Evolutionary conservation across 2,888 invertebrate species (phyloP).

Genomic region (Drosophila prostipennis): DNA sequence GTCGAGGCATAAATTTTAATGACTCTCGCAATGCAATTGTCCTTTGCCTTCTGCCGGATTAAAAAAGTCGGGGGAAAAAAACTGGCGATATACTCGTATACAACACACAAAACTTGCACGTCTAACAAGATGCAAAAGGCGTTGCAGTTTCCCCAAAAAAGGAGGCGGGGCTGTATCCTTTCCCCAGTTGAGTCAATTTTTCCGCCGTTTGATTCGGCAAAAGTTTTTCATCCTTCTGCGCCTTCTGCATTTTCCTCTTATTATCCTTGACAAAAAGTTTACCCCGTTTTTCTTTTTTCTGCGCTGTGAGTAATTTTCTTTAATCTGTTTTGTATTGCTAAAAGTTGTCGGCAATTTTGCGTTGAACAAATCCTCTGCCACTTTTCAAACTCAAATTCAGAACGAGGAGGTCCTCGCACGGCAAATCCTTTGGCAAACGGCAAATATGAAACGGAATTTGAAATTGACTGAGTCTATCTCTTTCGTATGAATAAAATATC

Average conservation of each 20-base stretch:
- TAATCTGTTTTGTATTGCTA: slow-evolving; percentile 66
- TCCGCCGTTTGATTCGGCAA: slow-evolving; percentile 71
- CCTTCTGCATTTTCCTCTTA: slow-evolving; percentile 6
- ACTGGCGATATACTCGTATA: slow-evolving; percentile 25
- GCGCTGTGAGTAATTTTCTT: slow-evolving; percentile 39
- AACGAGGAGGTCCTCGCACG: slow-evolving; percentile 10
- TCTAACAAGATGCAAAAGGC: slow-evolving; percentile 34
- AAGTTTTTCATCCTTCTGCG: slow-evolving; percentile 69
- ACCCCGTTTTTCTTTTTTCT: slow-evolving; percentile 8
- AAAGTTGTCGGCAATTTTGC: slow-evolving; percentile 39
- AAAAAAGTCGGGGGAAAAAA: slow-evolving; percentile 49
- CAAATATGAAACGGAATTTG: slow-evolving; percentile 47
- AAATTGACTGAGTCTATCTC: slow-evolving; percentile 25
- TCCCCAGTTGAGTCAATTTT: slow-evolving; percentile 64
- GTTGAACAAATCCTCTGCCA: slow-evolving; percentile 12
- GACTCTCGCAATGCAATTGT: slow-evolving; percentile 76
- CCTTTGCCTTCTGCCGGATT: slow-evolving; percentile 30
- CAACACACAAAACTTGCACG: slow-evolving; percentile 45
- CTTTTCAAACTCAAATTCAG: slow-evolving; percentile 3
- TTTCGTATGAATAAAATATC: slow-evolving; percentile 64
- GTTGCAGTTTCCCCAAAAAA: not conserved
- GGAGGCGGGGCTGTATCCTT: slow-evolving; percentile 54
- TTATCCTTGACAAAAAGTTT: slow-evolving; percentile 28
- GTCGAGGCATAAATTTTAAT: slow-evolving; percentile 71
- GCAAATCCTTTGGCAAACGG: slow-evolving; percentile 23